Percentiles rank a stretch among this genome's conserved stretches.
These are phyloP conservation scores for Polypedilum pembai DNA, from an alignment of 1,140 invertebrate species.

Conservation along the genomic window DNA sequence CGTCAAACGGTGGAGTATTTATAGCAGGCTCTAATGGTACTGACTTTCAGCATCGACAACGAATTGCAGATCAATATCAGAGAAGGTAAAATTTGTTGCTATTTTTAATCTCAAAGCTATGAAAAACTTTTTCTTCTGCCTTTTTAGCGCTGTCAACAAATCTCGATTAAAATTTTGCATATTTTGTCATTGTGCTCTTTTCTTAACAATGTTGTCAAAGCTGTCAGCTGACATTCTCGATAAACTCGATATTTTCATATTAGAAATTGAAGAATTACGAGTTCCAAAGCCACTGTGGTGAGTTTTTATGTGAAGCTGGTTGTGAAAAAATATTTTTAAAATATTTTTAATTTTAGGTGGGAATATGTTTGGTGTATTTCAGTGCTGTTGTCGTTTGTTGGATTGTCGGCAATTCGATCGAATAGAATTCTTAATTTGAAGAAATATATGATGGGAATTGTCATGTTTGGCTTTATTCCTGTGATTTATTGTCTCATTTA, in stretches of 20 bases:
- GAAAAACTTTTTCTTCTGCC: constrained; percentile 33
- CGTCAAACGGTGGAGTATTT: constrained; percentile 56
- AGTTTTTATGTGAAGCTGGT: background rate
- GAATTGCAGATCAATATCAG: constrained; percentile 86
- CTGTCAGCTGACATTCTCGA: constrained; percentile 85
- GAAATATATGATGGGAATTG: constrained; percentile 74
- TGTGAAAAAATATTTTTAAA: no score
- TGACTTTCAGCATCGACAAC: constrained; percentile 85
- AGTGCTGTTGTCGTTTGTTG: constrained; percentile 73
- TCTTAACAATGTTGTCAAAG: constrained; percentile 85
- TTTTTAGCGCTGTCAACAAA: constrained; percentile 90
- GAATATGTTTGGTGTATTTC: constrained; percentile 91
- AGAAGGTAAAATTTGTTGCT: constrained; percentile 56
- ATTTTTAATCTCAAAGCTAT: background rate
- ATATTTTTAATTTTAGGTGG: constrained; percentile 50
- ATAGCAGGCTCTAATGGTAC: constrained; percentile 73
- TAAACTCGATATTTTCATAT: constrained; percentile 83
- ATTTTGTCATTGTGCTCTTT: constrained; percentile 84
- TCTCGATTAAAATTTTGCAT: constrained; percentile 85
- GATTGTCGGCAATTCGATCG: constrained; percentile 71
- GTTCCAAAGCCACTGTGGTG: constrained; percentile 60
- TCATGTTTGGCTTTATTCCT: constrained; percentile 70
- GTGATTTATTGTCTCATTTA: constrained; percentile 71
- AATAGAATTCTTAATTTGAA: constrained; percentile 73
- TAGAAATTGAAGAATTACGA: constrained; percentile 88